Conservation (phyloP, 2,888 invertebrate genomes). For the Rhamnusium bicolor region DNA sequence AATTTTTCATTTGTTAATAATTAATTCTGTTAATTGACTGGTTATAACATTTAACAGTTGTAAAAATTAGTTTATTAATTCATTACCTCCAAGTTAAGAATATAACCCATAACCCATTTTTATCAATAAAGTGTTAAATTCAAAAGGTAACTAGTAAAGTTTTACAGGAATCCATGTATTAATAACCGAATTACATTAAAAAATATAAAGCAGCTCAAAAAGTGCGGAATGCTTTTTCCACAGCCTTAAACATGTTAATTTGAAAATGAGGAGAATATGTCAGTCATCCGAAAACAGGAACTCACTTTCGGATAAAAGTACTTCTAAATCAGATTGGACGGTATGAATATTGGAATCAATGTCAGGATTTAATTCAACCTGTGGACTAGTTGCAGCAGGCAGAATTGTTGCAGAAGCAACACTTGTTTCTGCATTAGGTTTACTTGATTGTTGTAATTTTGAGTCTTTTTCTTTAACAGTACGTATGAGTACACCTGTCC, state of each 20-base stretch:
- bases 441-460: constrained; percentile 16
- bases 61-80: not conserved
- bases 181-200: constrained; percentile 20
- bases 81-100: not conserved
- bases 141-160: not conserved
- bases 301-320: constrained; percentile 75
- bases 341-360: constrained; percentile 76
- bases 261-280: constrained; percentile 35
- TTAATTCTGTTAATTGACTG: not conserved
- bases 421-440: not conserved
- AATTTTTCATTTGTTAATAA: not conserved
- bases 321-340: constrained; percentile 77
- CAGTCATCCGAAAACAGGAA: constrained; percentile 71
- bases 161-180: not conserved
- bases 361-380: constrained; percentile 58
- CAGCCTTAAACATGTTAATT: constrained; percentile 55
- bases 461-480: constrained; percentile 55
- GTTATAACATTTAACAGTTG: not conserved
- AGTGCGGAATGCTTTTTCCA: constrained; percentile 63
- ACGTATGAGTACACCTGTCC: constrained; percentile 72
- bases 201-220: constrained; percentile 52
- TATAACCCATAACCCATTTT: not conserved
- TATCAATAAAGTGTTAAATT: not conserved
- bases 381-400: constrained; percentile 49
- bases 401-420: constrained; percentile 29